phyloP scores from a whole-genome alignment of 1,140 invertebrate species.

The Patella vulgata region DNA sequence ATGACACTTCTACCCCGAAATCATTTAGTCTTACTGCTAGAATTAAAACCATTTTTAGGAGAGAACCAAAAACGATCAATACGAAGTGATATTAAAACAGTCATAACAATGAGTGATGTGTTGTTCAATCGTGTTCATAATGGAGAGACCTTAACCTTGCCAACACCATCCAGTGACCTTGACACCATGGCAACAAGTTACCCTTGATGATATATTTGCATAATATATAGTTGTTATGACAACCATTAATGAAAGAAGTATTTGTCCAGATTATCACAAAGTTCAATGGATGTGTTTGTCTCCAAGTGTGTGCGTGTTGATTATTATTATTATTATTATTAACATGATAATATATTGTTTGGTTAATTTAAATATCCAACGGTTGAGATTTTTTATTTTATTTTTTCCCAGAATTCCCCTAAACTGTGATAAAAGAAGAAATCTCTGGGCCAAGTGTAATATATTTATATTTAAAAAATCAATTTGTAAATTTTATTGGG shows the following conservation, averaged over 20 bases:
- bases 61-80: too few relatives aligned
- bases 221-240: background rate
- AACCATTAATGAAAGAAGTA: background rate
- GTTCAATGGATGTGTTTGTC: background rate
- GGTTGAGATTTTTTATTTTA: background rate
- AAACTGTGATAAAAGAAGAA: slow-evolving; percentile 8
- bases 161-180: slow-evolving; percentile 16
- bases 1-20: too few relatives aligned
- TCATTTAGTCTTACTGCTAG: too few relatives aligned
- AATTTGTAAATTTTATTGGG: too few relatives aligned
- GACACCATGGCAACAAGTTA: background rate
- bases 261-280: background rate
- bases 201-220: background rate
- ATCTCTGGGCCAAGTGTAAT: slow-evolving; percentile 10
- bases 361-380: background rate
- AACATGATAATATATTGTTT: background rate
- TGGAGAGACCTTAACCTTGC: slow-evolving; percentile 10
- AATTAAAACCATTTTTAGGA: too few relatives aligned
- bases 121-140: background rate
- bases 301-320: background rate
- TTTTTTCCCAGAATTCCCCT: slow-evolving; percentile 7
- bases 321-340: background rate
- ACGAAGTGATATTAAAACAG: too few relatives aligned
- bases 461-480: too few relatives aligned
- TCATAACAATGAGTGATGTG: slow-evolving; percentile 13